Evolutionary conservation across 1,140 invertebrate genomes (phyloP), one percentile per base, ranked within the genome.

Genomic region (Hyles vespertilio): DNA sequence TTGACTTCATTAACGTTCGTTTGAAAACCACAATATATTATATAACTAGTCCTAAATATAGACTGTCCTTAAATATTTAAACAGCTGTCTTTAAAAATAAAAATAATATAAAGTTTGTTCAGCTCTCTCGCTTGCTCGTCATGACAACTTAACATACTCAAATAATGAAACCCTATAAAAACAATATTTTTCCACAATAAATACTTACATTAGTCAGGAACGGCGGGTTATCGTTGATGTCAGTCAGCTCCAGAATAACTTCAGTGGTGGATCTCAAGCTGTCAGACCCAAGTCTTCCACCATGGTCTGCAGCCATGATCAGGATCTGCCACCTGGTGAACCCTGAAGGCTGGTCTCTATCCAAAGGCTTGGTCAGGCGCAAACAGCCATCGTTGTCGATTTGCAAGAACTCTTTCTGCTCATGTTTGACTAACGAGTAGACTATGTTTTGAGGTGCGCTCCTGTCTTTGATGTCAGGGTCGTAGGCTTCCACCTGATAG

Each of bases 161-260:
- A 40, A 40, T 8, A 1, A 40, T 40, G 8, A 5, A 8, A 40
- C 8, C 8, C 36, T 40, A 40, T 1, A 40, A 40, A 5, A 5
- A 40, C 1, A 40, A 52, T 51, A 50, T n/a, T 49, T 44, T 4
- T 9, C n/a, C 9, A 11, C 7, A 56, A 52, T 48, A 68, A 60
- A 22, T 78, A 90, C 91, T 92, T 87, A 93, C 91, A 74, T 95
- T 94, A 59, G 95, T 93, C 52, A 98, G 89, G 77, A 93, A 95
- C 0, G 97, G 96, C 0, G 94, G 94, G 85, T 98, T 98, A 74
- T 98, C 96, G 76, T 98, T 98, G 56, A 97, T 96, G 72, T 98
- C 96, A 3, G 91, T 91, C 2, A 98, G 79, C 40, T 91, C 92
- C 45, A 98, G 94, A 22, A 93, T 92, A 2, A 98, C 93, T 76